A percentile compares a stretch with the other conserved stretches of the same genome.
phyloP scores from a whole-genome alignment of 2,113 vertebrate species.

The Mustela lutreola region DNA sequence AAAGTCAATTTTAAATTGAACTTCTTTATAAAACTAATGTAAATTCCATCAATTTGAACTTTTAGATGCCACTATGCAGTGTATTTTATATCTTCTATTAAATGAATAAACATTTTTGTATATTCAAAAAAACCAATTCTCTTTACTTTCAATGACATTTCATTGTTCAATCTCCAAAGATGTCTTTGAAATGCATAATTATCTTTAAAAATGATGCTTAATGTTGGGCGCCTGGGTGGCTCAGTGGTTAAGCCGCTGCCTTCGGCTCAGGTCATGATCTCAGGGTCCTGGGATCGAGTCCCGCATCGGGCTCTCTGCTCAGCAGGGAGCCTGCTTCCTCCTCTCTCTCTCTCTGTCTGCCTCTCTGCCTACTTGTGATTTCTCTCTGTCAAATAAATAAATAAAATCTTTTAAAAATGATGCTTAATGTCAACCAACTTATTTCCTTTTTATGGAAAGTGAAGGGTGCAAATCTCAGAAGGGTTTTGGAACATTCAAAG shows the following conservation, averaged over 20 bases:
- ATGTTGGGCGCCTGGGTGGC: too few relatives aligned
- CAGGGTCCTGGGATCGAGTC: too few relatives aligned
- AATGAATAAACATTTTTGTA: neutral
- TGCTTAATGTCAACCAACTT: neutral
- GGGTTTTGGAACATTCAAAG: constrained; percentile 1
- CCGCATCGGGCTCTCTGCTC: too few relatives aligned
- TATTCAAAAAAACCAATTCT: neutral
- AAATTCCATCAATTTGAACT: neutral
- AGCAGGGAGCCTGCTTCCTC: too few relatives aligned
- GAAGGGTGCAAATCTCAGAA: constrained; percentile 55
- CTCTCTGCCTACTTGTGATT: too few relatives aligned
- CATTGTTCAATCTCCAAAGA: constrained; percentile 33
- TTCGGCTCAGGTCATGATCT: too few relatives aligned
- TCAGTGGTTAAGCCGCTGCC: too few relatives aligned
- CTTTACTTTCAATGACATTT: neutral
- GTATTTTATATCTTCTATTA: neutral
- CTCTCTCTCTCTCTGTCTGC: too few relatives aligned
- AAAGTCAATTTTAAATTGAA: constrained; percentile 13
- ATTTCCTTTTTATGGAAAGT: constrained; percentile 7
- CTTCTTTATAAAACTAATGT: constrained; percentile 24
- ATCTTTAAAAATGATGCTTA: neutral
- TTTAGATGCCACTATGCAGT: neutral
- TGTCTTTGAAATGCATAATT: neutral
- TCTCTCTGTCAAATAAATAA: too few relatives aligned
- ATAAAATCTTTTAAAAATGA: neutral